Conservation (phyloP, 2,113 vertebrate species). For the Tragelaphus scriptus region DNA sequence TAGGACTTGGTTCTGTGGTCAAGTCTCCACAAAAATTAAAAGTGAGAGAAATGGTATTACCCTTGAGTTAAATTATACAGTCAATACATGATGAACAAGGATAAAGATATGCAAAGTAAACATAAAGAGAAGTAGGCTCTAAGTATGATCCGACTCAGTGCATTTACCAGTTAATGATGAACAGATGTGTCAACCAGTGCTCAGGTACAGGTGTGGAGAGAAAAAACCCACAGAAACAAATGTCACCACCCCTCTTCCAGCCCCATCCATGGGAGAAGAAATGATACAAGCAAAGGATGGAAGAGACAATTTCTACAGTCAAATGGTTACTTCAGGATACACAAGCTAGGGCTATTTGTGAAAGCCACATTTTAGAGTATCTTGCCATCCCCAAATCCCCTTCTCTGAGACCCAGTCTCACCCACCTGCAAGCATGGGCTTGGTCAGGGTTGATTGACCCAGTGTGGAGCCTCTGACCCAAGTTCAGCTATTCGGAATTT, state of each 20-base stretch:
- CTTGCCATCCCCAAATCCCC: not conserved
- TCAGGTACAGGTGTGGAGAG: not conserved
- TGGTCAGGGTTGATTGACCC: not conserved
- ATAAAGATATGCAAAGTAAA: not conserved
- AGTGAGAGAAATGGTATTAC: not conserved
- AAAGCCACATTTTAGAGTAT: not conserved
- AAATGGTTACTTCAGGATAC: not conserved
- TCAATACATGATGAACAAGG: not conserved
- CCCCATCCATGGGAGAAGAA: not conserved
- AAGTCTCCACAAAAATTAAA: not conserved
- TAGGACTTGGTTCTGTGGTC: not conserved
- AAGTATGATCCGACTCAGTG: not conserved
- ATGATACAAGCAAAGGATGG: not conserved
- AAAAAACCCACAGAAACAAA: not conserved
- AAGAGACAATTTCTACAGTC: not conserved
- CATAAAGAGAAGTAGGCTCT: not conserved
- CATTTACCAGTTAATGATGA: not conserved
- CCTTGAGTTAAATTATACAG: not conserved
- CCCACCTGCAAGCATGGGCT: not conserved
- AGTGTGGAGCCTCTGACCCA: not conserved
- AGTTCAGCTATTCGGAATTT: not conserved
- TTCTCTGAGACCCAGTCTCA: not conserved
- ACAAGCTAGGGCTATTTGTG: not conserved
- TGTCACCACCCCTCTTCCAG: not conserved
- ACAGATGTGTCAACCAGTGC: not conserved